Conservation (phyloP, 2,888 invertebrate genomes). For the Lasioglossum oenotherae region DNA sequence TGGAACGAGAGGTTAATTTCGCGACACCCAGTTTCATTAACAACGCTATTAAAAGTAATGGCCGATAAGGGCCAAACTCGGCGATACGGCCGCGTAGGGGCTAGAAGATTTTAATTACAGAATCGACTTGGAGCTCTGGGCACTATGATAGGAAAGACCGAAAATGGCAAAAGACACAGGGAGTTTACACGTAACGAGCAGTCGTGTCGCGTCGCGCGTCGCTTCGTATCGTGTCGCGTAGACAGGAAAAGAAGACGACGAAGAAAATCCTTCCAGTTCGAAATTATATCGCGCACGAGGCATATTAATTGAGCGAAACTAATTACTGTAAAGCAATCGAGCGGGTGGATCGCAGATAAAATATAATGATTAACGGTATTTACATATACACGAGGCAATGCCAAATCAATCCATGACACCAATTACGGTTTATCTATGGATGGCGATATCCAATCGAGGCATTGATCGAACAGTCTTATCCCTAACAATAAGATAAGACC, state of each 20-base stretch:
- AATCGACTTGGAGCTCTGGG: slow-evolving; percentile 70
- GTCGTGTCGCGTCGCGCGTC: not conserved
- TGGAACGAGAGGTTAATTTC: slow-evolving; percentile 83
- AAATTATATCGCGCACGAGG: not conserved
- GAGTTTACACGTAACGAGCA: not conserved
- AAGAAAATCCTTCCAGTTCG: slow-evolving; percentile 25
- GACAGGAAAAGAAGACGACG: slow-evolving; percentile 54
- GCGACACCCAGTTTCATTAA: slow-evolving; percentile 84
- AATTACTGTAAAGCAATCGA: not conserved
- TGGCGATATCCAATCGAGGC: slow-evolving; percentile 58
- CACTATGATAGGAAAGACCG: slow-evolving; percentile 21
- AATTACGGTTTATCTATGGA: slow-evolving; percentile 70
- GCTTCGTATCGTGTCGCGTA: not conserved
- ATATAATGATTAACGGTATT: slow-evolving; percentile 32
- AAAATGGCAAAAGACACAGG: slow-evolving; percentile 1
- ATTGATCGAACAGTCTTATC: slow-evolving; percentile 68
- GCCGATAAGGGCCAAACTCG: slow-evolving; percentile 77
- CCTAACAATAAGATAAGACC: slow-evolving; percentile 54
- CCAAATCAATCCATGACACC: slow-evolving; percentile 65
- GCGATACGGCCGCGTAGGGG: slow-evolving; percentile 72
- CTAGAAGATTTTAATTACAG: slow-evolving; percentile 80
- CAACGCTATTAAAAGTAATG: slow-evolving; percentile 84
- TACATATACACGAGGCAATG: slow-evolving; percentile 55
- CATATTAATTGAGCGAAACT: not conserved
- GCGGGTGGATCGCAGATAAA: not conserved